Conservation (phyloP, 1,140 invertebrate species). For the Meloidogyne floridensis region DNA sequence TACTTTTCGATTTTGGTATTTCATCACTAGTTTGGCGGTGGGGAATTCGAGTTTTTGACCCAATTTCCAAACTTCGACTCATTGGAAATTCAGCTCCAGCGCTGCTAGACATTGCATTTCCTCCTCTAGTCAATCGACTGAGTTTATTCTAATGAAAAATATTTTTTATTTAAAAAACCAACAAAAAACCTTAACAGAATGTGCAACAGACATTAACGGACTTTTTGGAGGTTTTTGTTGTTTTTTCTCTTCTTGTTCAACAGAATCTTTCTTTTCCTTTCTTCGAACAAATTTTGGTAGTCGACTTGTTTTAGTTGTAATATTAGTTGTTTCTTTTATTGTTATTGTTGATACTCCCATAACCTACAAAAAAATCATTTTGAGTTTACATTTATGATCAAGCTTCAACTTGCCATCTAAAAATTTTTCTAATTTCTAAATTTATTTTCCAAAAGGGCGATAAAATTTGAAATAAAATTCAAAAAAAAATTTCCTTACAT, state of each 20-base stretch:
- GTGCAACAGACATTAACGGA: conserved; percentile 51
- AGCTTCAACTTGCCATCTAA: neutral
- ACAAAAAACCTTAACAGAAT: conserved; percentile 36
- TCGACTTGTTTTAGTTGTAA: conserved; percentile 10
- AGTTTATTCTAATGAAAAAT: conserved; percentile 39
- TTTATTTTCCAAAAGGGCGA: neutral
- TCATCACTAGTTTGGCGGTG: neutral
- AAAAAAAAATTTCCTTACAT: conserved; percentile 15
- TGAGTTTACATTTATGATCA: too few relatives aligned
- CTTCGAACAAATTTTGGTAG: conserved; percentile 18
- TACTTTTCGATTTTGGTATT: conserved; percentile 36
- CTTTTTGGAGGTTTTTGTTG: conserved; percentile 41
- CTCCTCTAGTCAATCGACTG: conserved; percentile 15
- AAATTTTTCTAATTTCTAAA: neutral
- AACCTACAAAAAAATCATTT: neutral
- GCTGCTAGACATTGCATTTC: conserved; percentile 9
- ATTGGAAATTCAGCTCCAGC: conserved; percentile 10
- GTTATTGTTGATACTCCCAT: neutral
- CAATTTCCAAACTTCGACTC: conserved; percentile 31
- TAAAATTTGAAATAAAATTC: too few relatives aligned
- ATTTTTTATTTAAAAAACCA: neutral
- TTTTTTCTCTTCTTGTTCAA: neutral
- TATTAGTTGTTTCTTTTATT: neutral
- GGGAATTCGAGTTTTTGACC: conserved; percentile 19
- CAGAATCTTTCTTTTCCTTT: conserved; percentile 21